phyloP scores from a whole-genome alignment of 2,888 invertebrate species.

The Syritta pipiens region DNA sequence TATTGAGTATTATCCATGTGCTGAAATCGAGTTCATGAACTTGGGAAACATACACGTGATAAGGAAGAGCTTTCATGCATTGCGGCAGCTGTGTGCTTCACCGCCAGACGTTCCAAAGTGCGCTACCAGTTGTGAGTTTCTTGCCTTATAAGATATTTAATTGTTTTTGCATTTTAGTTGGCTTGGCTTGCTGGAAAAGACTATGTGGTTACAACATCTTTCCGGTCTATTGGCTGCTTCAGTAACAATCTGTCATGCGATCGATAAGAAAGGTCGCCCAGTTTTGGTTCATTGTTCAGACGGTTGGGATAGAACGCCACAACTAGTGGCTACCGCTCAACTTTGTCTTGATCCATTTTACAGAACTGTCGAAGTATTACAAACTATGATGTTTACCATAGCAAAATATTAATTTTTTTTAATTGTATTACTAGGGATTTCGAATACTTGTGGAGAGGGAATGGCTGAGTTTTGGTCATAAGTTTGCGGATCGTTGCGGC shows the following conservation, averaged over 20 bases:
- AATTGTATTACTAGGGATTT: slow-evolving; percentile 86
- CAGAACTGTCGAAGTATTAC: slow-evolving; percentile 91
- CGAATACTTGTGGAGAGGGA: slow-evolving; percentile 95
- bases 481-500: slow-evolving; percentile 97
- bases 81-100: slow-evolving; percentile 89
- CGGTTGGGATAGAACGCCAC: slow-evolving; percentile 99
- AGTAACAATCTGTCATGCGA: slow-evolving; percentile 88
- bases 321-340: slow-evolving; percentile 95
- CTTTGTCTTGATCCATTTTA: slow-evolving; percentile 96
- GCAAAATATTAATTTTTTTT: too few species aligned
- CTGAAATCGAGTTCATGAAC: slow-evolving; percentile 98
- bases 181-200: slow-evolving; percentile 92
- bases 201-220: slow-evolving; percentile 95
- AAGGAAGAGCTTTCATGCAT: slow-evolving; percentile 93
- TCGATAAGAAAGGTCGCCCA: slow-evolving; percentile 90
- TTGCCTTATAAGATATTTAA: slow-evolving; percentile 68
- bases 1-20: slow-evolving; percentile 95
- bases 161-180: slow-evolving; percentile 83
- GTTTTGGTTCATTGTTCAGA: slow-evolving; percentile 99
- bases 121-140: slow-evolving; percentile 71
- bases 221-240: slow-evolving; percentile 91
- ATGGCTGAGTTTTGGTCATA: slow-evolving; percentile 99
- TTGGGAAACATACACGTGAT: slow-evolving; percentile 98
- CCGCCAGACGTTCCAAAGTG: slow-evolving; percentile 90
- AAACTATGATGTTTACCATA: too few species aligned